Conservation (phyloP, 2,888 invertebrate genomes). For the Polietes domitor region DNA sequence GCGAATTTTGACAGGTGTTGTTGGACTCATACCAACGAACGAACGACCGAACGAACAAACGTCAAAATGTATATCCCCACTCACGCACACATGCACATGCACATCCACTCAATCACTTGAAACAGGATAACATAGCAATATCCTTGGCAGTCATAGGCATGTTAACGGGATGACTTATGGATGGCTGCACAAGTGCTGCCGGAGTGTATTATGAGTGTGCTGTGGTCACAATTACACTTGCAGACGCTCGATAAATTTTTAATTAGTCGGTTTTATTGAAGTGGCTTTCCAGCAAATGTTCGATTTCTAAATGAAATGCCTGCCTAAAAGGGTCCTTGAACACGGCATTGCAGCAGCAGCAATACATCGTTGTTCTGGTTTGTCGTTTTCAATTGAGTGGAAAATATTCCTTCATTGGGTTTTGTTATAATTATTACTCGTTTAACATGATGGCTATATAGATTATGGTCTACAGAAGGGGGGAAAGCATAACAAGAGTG, state of each 20-base stretch:
- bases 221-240: conserved; percentile 56
- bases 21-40: not conserved
- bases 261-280: conserved; percentile 66
- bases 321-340: conserved; percentile 59
- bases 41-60: not conserved
- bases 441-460: too few species aligned
- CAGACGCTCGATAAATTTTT: conserved; percentile 64
- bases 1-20: conserved; percentile 23
- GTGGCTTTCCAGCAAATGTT: conserved; percentile 49
- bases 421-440: conserved; percentile 14
- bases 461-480: too few species aligned
- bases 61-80: not conserved
- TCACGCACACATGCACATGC: not conserved
- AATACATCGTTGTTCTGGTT: conserved; percentile 50
- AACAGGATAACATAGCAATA: too few species aligned
- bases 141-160: not conserved
- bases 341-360: conserved; percentile 51
- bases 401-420: conserved; percentile 44
- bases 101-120: not conserved
- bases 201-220: not conserved
- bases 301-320: conserved; percentile 58
- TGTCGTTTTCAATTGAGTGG: conserved; percentile 63
- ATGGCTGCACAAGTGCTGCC: not conserved
- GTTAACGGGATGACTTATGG: not conserved
- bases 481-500: too few species aligned